phyloP scores from a whole-genome alignment of 2,888 invertebrate species.

The Neria commutata region DNA sequence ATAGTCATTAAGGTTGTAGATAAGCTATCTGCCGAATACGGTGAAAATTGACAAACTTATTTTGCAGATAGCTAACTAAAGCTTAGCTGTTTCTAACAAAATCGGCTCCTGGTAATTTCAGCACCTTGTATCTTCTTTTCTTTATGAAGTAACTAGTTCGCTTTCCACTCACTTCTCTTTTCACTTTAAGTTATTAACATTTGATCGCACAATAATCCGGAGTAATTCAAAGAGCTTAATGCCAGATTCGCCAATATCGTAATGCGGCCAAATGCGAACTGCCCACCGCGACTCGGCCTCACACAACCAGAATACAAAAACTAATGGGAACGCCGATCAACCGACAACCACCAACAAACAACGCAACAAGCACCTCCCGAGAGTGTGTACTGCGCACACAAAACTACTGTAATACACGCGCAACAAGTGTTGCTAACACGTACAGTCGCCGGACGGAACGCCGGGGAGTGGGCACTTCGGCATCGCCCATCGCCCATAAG shows the following conservation, averaged over 20 bases:
- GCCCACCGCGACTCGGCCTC: not conserved
- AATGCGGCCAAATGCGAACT: slow-evolving; percentile 10
- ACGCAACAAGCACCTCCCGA: not conserved
- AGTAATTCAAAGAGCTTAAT: not conserved
- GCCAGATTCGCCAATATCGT: too few relatives aligned
- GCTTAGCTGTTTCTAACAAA: too few relatives aligned
- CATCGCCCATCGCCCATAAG: slow-evolving; percentile 1
- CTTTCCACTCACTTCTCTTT: too few relatives aligned
- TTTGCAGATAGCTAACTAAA: too few relatives aligned
- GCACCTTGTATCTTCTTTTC: too few relatives aligned
- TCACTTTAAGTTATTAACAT: too few relatives aligned
- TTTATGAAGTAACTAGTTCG: too few relatives aligned
- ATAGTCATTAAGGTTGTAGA: too few relatives aligned
- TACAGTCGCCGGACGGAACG: slow-evolving; percentile 11
- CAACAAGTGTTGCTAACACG: slow-evolving; percentile 44
- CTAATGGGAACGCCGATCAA: not conserved
- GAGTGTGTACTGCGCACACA: slow-evolving; percentile 26
- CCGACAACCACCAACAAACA: not conserved
- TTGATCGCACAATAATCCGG: slow-evolving; percentile 1
- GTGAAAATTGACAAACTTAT: too few relatives aligned
- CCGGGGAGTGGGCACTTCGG: not conserved
- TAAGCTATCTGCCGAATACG: too few relatives aligned
- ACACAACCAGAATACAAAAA: not conserved
- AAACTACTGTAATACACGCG: slow-evolving; percentile 53
- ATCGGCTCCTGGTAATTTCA: too few relatives aligned